Evolutionary conservation across 2,888 invertebrate genomes (phyloP).

Genomic region (Lingula anatina): DNA sequence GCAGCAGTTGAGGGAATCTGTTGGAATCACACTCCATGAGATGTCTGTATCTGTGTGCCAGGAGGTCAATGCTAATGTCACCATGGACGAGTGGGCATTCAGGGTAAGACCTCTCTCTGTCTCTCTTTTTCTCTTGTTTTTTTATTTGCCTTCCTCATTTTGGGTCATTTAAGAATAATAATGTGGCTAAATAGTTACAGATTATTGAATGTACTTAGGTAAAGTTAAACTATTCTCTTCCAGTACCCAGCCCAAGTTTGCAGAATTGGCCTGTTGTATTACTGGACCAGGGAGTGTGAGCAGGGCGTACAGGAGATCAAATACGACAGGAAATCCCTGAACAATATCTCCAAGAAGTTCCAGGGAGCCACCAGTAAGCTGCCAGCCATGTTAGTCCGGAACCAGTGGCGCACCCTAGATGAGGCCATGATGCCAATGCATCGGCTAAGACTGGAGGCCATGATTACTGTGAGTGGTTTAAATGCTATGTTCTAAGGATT

Average conservation of each 20-base stretch:
- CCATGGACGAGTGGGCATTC: constrained; percentile 46
- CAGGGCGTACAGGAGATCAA: constrained; percentile 42
- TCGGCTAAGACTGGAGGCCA: constrained; percentile 42
- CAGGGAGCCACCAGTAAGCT: constrained; percentile 33
- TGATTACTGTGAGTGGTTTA: constrained; percentile 48
- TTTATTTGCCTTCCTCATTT: no score
- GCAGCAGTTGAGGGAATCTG: constrained; percentile 32
- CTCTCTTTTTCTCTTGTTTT: no score
- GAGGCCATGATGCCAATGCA: constrained; percentile 42
- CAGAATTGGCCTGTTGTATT: constrained; percentile 44
- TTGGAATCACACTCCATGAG: constrained; percentile 36
- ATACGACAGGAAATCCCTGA: constrained; percentile 47
- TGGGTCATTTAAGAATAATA: no score
- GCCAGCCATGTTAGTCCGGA: constrained; percentile 28
- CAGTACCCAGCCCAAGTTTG: constrained; percentile 52
- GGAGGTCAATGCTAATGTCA: constrained; percentile 39
- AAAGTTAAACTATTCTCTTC: no score
- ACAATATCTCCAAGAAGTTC: constrained; percentile 39
- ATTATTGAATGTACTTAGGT: no score
- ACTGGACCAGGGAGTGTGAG: constrained; percentile 51
- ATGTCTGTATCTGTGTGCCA: constrained; percentile 34
- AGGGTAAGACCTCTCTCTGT: constrained; percentile 26
- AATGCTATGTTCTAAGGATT: no score
- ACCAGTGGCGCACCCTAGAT: constrained; percentile 36
- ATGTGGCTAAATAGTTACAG: no score